A percentile compares a stretch with the other conserved stretches of the same genome.
These are phyloP conservation scores for Paedocypris sp. DNA, from an alignment of 2,113 vertebrate genomes.

Conservation along the genomic window DNA sequence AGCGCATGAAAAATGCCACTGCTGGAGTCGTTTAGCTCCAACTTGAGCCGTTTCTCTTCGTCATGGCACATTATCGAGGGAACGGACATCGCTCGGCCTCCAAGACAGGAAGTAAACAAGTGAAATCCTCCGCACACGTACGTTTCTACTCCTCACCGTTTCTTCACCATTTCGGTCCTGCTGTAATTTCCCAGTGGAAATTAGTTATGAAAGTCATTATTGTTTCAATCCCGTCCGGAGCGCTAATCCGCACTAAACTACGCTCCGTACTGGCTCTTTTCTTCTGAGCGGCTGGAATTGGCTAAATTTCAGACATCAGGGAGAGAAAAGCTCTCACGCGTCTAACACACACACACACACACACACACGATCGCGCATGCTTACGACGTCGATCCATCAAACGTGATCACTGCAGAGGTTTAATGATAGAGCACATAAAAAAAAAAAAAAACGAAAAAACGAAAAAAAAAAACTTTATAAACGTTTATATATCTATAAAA, in stretches of 20 bases:
- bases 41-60: not conserved
- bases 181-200: constrained; percentile 11
- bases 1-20: not conserved
- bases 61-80: constrained; percentile 14
- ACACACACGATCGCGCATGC: not conserved
- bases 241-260: not conserved
- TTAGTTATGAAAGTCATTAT: constrained; percentile 10
- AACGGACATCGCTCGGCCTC: not conserved
- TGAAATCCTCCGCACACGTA: not conserved
- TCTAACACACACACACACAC: not conserved
- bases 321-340: not conserved
- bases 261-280: not conserved
- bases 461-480: too few relatives aligned
- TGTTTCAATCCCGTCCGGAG: constrained; percentile 1
- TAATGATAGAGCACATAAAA: too few relatives aligned
- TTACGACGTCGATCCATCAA: not conserved
- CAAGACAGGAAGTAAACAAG: not conserved
- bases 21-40: constrained; percentile 10
- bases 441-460: too few relatives aligned
- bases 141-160: not conserved
- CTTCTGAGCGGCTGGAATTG: constrained; percentile 15
- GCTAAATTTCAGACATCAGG: constrained; percentile 9
- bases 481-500: too few relatives aligned
- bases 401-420: too few relatives aligned
- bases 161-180: not conserved